Conservation (phyloP, 2,797 vertebrate genomes). For the Acestrorhynchus altus region DNA sequence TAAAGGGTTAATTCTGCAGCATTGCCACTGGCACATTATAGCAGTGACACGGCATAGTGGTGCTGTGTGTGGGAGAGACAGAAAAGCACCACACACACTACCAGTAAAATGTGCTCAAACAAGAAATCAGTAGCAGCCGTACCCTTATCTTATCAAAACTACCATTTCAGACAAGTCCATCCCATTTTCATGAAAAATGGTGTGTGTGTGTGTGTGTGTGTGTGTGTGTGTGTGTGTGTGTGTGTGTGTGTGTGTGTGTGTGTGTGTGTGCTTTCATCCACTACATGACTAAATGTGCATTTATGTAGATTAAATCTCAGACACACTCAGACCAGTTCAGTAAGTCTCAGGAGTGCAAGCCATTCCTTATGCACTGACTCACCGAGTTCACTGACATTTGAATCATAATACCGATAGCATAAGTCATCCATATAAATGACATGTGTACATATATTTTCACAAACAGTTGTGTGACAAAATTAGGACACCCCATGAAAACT, state of each 20-base stretch:
- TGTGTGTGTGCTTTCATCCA: slow-evolving; percentile 22
- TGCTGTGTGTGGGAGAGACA: neutral
- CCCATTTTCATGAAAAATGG: slow-evolving; percentile 12
- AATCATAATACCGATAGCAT: too few species aligned
- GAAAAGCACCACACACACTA: slow-evolving; percentile 3
- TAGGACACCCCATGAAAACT: too few species aligned
- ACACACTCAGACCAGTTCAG: slow-evolving; percentile 19
- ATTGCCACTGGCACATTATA: slow-evolving; percentile 12
- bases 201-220: slow-evolving; percentile 30
- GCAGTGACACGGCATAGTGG: neutral
- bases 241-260: slow-evolving; percentile 23
- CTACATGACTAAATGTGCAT: slow-evolving; percentile 45
- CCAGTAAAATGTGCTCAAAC: slow-evolving; percentile 19
- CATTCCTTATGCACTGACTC: slow-evolving; percentile 33
- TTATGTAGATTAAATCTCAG: slow-evolving; percentile 50
- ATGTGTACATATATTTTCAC: too few species aligned
- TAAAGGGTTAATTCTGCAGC: slow-evolving; percentile 1
- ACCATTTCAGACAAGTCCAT: slow-evolving; percentile 52
- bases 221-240: slow-evolving; percentile 12
- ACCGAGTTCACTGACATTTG: too few species aligned
- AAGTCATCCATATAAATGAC: too few species aligned
- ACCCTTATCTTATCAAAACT: slow-evolving; percentile 49
- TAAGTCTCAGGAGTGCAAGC: slow-evolving; percentile 9
- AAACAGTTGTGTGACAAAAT: too few species aligned
- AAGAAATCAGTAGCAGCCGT: slow-evolving; percentile 41